Base-by-base conservation (phyloP, 2,797 vertebrate species). In the Naso thynnoides region DNA sequence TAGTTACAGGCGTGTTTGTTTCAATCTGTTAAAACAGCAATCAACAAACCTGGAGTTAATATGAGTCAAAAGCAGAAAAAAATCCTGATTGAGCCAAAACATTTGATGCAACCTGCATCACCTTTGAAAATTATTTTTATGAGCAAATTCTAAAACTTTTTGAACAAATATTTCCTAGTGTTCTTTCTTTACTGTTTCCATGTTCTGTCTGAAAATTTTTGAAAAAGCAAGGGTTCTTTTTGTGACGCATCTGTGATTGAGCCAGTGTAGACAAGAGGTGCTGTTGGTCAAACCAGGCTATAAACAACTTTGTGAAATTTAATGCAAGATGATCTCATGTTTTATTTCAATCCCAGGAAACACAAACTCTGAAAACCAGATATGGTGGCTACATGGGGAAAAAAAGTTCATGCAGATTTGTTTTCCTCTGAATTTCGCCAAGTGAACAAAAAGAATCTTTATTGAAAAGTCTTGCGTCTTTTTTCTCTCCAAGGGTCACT, bases 401-500 rank as follows among this genome's bases (percentile, higher is more conserved):
- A 72, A 45, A 73, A 47, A 26, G 42, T 62, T 73, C 71, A 49
- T 23, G 33, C 31, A 54, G 69, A 36, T 55, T 76, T 65, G 19
- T 52, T 66, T 85, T 54, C 45, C 16, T 19, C 53, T 56, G 64
- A 82, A 78, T 79, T 78, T 86, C 49, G 42, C 85, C 47, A 82
- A 78, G 76, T 54, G 84, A 85, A 88, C 79, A 84, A 84, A 91
- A 87, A 84, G 61, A 81, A 86, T 70, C 83, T 76, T 84, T 62
- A 48, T 72, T 85, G 75, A 77, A 89, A 87, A 88, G 83, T 87
- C 74, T 76, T 59, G 78, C 80, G 78, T 87, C 73, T 86, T 81
- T 85, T 75, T 63, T 86, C 69, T 73, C 55, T 78, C 48, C 57
- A 86, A 81, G 83, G 84, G 85, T 91, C 88, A 87, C 89, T 93